phyloP scores from a whole-genome alignment of 2,113 vertebrate species.

The Maccullochella peelii region DNA sequence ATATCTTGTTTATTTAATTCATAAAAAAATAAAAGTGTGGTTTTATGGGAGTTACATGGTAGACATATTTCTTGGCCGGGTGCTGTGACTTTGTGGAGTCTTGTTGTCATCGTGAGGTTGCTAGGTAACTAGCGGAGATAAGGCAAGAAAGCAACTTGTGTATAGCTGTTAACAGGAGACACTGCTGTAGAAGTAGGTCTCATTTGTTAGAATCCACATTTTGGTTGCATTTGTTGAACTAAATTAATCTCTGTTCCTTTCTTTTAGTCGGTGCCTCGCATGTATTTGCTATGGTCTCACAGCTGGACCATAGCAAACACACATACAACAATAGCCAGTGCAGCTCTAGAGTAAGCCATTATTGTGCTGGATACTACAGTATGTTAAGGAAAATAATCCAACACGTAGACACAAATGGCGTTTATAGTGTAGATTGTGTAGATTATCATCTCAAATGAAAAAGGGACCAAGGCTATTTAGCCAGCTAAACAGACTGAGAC shows the following conservation, averaged over 20 bases:
- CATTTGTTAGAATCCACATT: not conserved
- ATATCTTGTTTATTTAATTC: no score
- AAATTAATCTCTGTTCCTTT: not conserved
- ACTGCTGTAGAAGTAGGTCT: not conserved
- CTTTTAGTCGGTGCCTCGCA: not conserved
- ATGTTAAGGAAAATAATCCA: constrained; percentile 21
- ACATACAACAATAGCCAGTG: not conserved
- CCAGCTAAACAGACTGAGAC: constrained; percentile 18
- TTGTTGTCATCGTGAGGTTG: not conserved
- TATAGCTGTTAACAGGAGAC: not conserved
- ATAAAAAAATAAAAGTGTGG: no score
- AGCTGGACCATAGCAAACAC: not conserved
- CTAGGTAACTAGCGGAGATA: not conserved
- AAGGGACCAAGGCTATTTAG: constrained; percentile 17
- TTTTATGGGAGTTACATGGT: no score
- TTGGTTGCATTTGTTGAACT: not conserved
- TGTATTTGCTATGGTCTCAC: not conserved
- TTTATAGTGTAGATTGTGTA: not conserved
- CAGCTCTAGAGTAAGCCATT: not conserved
- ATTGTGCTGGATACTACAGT: not conserved
- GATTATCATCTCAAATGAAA: not conserved
- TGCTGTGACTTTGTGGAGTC: not conserved
- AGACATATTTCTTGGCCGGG: no score
- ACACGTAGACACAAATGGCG: not conserved
- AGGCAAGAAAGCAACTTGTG: not conserved